phyloP scores from a whole-genome alignment of 2,797 vertebrate species.

The Gymnoscopelus microlampas region DNA sequence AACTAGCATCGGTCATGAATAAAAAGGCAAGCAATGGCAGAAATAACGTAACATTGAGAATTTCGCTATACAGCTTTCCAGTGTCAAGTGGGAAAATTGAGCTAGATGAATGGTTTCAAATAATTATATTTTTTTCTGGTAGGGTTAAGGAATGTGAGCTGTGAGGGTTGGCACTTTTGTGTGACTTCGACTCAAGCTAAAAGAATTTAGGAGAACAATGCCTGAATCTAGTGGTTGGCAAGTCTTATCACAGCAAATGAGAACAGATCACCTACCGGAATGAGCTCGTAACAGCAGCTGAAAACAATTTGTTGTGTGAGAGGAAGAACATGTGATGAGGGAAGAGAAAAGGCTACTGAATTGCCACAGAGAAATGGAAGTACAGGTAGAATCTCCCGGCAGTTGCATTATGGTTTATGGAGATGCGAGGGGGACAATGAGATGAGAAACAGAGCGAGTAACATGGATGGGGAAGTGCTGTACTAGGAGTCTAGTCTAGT shows the following conservation, averaged over 20 bases:
- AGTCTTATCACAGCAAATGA: slow-evolving; percentile 36
- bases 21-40: slow-evolving; percentile 32
- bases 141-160: slow-evolving; percentile 4
- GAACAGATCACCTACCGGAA: slow-evolving; percentile 37
- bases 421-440: slow-evolving; percentile 9
- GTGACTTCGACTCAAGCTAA: slow-evolving; percentile 35
- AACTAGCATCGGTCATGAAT: slow-evolving; percentile 24
- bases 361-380: slow-evolving; percentile 36
- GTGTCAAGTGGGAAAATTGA: neutral
- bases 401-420: slow-evolving; percentile 33
- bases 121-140: slow-evolving; percentile 9
- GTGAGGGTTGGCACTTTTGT: slow-evolving; percentile 20
- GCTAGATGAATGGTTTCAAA: slow-evolving; percentile 27
- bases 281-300: slow-evolving; percentile 38
- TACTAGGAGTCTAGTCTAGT: too few relatives aligned
- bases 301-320: slow-evolving; percentile 42
- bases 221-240: slow-evolving; percentile 16
- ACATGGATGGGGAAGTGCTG: neutral
- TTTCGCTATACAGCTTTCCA: slow-evolving; percentile 36
- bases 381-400: slow-evolving; percentile 17
- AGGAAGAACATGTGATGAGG: slow-evolving; percentile 49
- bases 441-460: neutral
- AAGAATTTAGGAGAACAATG: slow-evolving; percentile 33
- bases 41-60: slow-evolving; percentile 22
- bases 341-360: slow-evolving; percentile 29